Percentiles rank a stretch among this genome's conserved stretches.
These are phyloP conservation scores for Tauraco hartlaubi DNA, from an alignment of 2,797 vertebrate genomes.

Conservation along the genomic window DNA sequence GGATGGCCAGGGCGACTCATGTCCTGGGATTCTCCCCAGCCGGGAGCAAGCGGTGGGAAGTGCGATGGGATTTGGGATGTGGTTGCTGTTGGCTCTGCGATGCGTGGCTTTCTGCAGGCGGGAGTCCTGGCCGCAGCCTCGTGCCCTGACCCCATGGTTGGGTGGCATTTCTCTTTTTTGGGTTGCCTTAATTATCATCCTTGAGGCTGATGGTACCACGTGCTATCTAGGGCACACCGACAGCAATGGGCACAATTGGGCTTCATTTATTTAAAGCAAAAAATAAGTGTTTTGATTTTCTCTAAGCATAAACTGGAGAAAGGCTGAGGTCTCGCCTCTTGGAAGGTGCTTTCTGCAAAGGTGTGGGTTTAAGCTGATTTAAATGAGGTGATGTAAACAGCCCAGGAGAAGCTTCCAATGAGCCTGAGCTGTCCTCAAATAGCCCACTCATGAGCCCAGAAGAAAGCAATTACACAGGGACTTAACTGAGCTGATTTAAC, in stretches of 20 bases:
- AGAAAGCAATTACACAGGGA: constrained; percentile 60
- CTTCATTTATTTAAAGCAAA: neutral
- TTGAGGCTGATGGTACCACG: rapidly evolving
- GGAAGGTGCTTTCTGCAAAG: neutral
- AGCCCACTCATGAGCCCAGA: constrained; percentile 47
- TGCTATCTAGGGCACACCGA: neutral
- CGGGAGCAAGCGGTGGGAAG: neutral
- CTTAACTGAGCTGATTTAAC: constrained; percentile 63
- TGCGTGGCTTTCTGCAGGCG: rapidly evolving
- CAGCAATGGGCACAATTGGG: neutral
- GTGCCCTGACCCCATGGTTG: rapidly evolving
- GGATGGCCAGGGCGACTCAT: neutral
- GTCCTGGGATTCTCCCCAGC: neutral
- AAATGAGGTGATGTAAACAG: neutral
- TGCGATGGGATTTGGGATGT: neutral
- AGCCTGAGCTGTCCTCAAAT: constrained; percentile 50
- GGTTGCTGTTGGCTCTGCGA: rapidly evolving
- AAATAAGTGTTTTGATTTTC: neutral
- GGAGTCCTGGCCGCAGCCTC: neutral
- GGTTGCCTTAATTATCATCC: rapidly evolving
- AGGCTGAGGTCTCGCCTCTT: neutral
- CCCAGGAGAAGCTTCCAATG: neutral
- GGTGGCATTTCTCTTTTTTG: neutral
- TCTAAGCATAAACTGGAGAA: neutral
- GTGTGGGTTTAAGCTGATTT: neutral